These are phyloP conservation scores for Agelas oroides DNA, from an alignment of 37 sponge, comb jelly and placozoan genomes.

Conservation along the genomic window DNA sequence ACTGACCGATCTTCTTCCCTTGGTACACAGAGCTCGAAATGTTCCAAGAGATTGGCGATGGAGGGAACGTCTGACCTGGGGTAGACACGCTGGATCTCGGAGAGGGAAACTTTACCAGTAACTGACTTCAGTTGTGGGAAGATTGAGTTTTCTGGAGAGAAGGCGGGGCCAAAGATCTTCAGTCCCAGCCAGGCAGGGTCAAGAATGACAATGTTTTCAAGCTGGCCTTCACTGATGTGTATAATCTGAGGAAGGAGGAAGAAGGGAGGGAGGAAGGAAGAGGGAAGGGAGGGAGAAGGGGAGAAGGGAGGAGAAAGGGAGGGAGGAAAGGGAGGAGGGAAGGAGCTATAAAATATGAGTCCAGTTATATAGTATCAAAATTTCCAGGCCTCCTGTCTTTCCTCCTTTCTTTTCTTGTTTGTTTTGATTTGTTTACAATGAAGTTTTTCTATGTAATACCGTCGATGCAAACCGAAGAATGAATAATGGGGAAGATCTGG, in stretches of 20 bases:
- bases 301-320: background rate
- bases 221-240: slow-evolving; percentile 57
- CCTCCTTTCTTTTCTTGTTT: too few relatives aligned
- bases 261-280: too few relatives aligned
- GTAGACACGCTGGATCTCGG: slow-evolving; percentile 70
- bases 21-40: slow-evolving; percentile 87
- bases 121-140: slow-evolving; percentile 69
- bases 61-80: slow-evolving; percentile 70
- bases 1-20: background rate
- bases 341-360: background rate
- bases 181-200: slow-evolving; percentile 84
- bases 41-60: slow-evolving; percentile 75
- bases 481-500: too few relatives aligned
- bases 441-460: too few relatives aligned
- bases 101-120: slow-evolving; percentile 73
- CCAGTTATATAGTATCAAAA: too few relatives aligned
- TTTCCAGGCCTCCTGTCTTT: too few relatives aligned
- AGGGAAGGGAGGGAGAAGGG: too few relatives aligned
- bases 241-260: slow-evolving; percentile 50
- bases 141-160: slow-evolving; percentile 77
- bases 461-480: too few relatives aligned
- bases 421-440: too few relatives aligned
- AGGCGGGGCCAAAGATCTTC: slow-evolving; percentile 80
- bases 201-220: slow-evolving; percentile 75
- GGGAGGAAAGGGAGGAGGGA: background rate